Percentiles rank a stretch among this genome's conserved stretches.
These are phyloP conservation scores for Scolanthus callimorphus DNA, from an alignment of 92 coral and sea anemone species.

Conservation along the genomic window DNA sequence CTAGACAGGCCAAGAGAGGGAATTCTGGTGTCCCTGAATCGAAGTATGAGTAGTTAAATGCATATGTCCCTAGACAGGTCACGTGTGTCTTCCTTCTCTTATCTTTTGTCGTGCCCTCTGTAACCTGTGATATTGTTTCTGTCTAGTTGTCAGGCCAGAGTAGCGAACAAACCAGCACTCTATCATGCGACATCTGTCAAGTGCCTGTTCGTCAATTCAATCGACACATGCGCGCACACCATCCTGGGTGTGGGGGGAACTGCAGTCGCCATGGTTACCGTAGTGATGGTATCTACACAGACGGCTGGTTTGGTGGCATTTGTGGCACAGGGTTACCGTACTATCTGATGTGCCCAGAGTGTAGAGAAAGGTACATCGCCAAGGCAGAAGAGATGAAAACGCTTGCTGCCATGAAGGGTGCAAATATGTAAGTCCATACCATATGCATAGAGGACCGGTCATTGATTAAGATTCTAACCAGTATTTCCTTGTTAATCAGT, in stretches of 20 bases:
- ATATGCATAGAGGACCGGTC: no score
- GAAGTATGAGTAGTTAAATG: no score
- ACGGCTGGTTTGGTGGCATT: conserved; percentile 93
- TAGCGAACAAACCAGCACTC: conserved; percentile 36
- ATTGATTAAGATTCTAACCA: no score
- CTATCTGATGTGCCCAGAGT: conserved; percentile 77
- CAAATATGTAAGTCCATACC: conserved; percentile 79
- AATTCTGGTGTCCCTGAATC: no score
- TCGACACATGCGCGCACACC: conserved; percentile 82
- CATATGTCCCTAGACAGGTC: not conserved
- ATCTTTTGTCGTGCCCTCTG: no score
- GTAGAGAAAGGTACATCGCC: conserved; percentile 67
- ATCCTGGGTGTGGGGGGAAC: conserved; percentile 93
- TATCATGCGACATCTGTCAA: conserved; percentile 78
- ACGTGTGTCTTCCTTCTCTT: not conserved
- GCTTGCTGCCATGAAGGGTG: conserved; percentile 69
- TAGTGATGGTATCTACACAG: conserved; percentile 81
- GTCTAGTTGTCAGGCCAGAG: conserved; percentile 58
- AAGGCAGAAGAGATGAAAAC: conserved; percentile 79
- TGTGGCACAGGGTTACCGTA: conserved; percentile 88
- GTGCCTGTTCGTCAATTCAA: conserved; percentile 53
- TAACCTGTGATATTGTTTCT: not conserved
- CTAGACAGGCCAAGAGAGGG: no score
- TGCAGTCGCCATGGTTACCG: conserved; percentile 94
- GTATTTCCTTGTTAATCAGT: conserved; percentile 10